Base-by-base conservation (phyloP, 2,113 vertebrate genomes). In the Myxocyprinus asiaticus region DNA sequence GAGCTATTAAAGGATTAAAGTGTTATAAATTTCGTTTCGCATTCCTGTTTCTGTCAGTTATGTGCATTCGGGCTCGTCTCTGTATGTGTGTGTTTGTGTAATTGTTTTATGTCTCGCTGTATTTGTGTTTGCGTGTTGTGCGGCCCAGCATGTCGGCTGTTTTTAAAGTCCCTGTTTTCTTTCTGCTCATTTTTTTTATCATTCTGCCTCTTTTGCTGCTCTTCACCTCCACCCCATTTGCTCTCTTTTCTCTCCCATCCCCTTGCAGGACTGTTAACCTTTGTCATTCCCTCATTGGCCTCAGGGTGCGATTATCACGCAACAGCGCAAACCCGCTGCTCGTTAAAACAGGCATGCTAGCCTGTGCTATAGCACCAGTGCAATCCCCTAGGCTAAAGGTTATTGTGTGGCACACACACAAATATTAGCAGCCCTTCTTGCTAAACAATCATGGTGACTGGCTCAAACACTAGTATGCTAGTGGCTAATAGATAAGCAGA, bases 221-320 rank as follows among this genome's bases (percentile, higher is more conserved):
- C 84, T 84, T 90, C 87, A 88, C 88, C 89, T 90, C 85, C 22
- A 33, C 22, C 22, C 22, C 22, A 33, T 33, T 33, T 33, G 51
- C 67, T 92, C 89, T 90, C 88, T 88, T 87, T 84, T 86, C 68
- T 84, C 84, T 87, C 78, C 76, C 59, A 85, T 85, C 83, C 86
- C 85, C 5, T 65, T 14, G 5, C 79, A 88, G 86, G 78, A 89
- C 84, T 51, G 83, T 89, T 92, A 90, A 91, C 90, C 89, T 89
- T 87, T 85, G 86, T 86, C 71, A 64, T 86, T 83, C 68, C 45
- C 84, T 88, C 62, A 61, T 83, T 9, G 47, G 64, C 67, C 85
- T 42, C 9, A 67, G 86, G 90, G 84, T 82, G 83, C 86, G 89
- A 92, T 90, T 89, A 88, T 51, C 63, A 51, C 56, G 44, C 48